Conservation (phyloP, 2,888 invertebrate genomes). For the Gastracanthus pulcherrimus region DNA sequence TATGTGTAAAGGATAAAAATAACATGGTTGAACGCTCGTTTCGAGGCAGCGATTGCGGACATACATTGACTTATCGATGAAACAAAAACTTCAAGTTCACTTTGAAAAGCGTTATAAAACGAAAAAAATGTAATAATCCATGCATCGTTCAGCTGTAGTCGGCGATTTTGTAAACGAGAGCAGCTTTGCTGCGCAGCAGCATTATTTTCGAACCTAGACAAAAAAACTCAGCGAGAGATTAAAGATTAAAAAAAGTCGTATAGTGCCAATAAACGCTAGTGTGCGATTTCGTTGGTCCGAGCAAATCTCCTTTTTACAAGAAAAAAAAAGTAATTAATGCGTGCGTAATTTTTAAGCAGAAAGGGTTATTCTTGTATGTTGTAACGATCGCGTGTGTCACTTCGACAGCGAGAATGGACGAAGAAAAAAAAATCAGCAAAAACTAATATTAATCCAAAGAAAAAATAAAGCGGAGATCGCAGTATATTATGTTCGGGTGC, state of each 20-base stretch:
- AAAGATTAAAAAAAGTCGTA: not conserved
- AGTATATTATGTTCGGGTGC: not conserved
- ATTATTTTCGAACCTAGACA: not conserved
- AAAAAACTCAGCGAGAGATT: not conserved
- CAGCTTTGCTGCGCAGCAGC: not conserved
- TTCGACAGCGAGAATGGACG: not conserved
- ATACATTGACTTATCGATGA: not conserved
- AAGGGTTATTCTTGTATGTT: constrained; percentile 48
- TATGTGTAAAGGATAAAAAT: not conserved
- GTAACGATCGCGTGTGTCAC: constrained; percentile 34
- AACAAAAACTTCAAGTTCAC: not conserved
- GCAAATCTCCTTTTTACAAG: constrained; percentile 2
- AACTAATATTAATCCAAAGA: no score
- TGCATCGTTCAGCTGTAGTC: constrained; percentile 1
- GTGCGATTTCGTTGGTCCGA: not conserved
- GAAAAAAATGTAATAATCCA: no score
- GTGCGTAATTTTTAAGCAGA: not conserved
- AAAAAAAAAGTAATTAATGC: not conserved
- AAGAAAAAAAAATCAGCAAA: no score
- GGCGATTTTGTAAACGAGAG: constrained; percentile 28
- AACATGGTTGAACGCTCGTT: not conserved
- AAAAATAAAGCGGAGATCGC: not conserved
- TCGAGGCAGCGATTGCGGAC: not conserved
- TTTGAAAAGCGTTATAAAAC: no score
- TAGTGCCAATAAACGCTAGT: constrained; percentile 16